Base-by-base conservation (phyloP, 2,113 vertebrate genomes). In the Thalassarche chlororhynchos region DNA sequence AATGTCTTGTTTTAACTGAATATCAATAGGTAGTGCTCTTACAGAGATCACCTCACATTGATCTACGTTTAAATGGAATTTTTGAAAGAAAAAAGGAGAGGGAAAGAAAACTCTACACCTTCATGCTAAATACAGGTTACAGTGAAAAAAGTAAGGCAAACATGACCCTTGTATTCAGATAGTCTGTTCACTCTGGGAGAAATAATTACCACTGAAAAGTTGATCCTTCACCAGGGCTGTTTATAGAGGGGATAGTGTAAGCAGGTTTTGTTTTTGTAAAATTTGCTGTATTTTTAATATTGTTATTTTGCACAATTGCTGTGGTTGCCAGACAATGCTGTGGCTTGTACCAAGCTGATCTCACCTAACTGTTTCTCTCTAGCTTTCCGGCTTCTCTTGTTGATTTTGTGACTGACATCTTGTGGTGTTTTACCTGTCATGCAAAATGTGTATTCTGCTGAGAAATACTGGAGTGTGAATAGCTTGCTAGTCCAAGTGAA, bases 351-450 rank as follows among this genome's bases (percentile, higher is more conserved):
- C 36, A 42, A 12, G 46, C 51, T 84, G 68, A 47, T 93, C 26
- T 65, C 57, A 62, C 60, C 49, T 46, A 71, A 18, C 54, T 25
- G 28, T 89, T 57, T 81, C 49, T 64, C 61, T 78, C 8, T 29
- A 21, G 28, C 49, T 94, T 92, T 91, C 34, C 49, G 24, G 29
- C 76, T 84, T 52, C 31, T 76, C 25, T 8, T 83, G n/a, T 34
- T 80, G 83, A 42, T 91, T 94, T 95, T 92, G 47, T 79, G 77
- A 82, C 72, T 94, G 83, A 52, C 42, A 44, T 66, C 85, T 95
- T 84, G 69, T 70, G 72, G 31, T 87, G 34, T 75, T 90, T 58
- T 69, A 42, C 40, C 57, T 91, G 65, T 78, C 49, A 21, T 42
- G 26, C 68, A 82, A 83, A 87, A 62, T 19, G 21, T 55, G 49